Percentiles rank a stretch among this genome's conserved stretches.
phyloP scores from a whole-genome alignment of 2,888 invertebrate species.

The Timandra comae region DNA sequence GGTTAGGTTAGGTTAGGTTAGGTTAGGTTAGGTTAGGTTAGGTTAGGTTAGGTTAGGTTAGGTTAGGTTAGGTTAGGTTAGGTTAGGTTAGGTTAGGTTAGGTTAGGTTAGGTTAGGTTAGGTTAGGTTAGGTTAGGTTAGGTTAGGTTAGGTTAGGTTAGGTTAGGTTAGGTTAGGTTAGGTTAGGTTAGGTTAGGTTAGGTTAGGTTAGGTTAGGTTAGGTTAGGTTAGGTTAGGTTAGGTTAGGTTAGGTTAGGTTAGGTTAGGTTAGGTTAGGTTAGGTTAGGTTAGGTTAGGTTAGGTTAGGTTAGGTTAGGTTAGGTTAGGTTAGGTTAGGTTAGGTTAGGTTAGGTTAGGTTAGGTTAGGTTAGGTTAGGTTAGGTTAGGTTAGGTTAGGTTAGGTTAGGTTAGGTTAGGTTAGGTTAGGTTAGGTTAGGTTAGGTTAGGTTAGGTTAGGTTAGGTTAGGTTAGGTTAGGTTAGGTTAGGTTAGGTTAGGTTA shows the following conservation, averaged over 20 bases:
- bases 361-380: slow-evolving; percentile 8
- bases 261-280: slow-evolving; percentile 10
- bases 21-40: slow-evolving; percentile 7
- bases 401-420: slow-evolving; percentile 5
- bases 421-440: slow-evolving; percentile 5
- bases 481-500: slow-evolving; percentile 8
- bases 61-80: slow-evolving; percentile 8
- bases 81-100: slow-evolving; percentile 8
- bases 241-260: slow-evolving; percentile 12
- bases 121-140: slow-evolving; percentile 8
- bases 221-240: slow-evolving; percentile 12
- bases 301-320: slow-evolving; percentile 8
- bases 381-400: too few species aligned
- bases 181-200: slow-evolving; percentile 9
- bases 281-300: slow-evolving; percentile 9
- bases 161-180: slow-evolving; percentile 10
- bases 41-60: too few species aligned
- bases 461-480: slow-evolving; percentile 6
- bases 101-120: slow-evolving; percentile 7
- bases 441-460: slow-evolving; percentile 6
- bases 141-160: slow-evolving; percentile 9
- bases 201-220: slow-evolving; percentile 10
- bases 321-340: slow-evolving; percentile 14
- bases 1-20: slow-evolving; percentile 6
- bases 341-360: slow-evolving; percentile 12